Conservation (phyloP, 2,888 invertebrate genomes). For the Eupithecia inturbata region DNA sequence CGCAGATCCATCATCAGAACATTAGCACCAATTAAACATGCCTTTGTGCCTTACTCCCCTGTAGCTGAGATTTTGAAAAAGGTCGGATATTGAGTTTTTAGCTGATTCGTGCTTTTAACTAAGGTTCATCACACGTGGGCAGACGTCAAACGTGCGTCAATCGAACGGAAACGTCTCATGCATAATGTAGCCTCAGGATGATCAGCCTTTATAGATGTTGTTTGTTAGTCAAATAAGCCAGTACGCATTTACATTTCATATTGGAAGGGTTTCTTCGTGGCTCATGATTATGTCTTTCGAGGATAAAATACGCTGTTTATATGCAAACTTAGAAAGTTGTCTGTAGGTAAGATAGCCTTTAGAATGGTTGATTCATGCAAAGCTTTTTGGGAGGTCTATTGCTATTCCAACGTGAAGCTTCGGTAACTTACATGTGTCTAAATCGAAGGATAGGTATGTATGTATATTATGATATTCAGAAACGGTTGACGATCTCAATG, state of each 20-base stretch:
- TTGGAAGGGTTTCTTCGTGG: constrained; percentile 31
- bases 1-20: too few relatives aligned
- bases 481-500: neutral
- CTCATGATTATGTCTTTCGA: constrained; percentile 3
- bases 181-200: constrained; percentile 75
- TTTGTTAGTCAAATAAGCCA: constrained; percentile 82
- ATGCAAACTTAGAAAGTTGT: constrained; percentile 9
- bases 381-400: neutral
- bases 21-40: too few relatives aligned
- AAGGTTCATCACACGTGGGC: constrained; percentile 46
- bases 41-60: neutral
- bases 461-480: neutral
- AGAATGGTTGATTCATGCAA: neutral
- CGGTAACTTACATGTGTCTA: neutral
- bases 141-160: constrained; percentile 50
- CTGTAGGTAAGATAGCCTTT: neutral
- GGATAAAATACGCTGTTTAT: constrained; percentile 15
- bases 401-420: neutral
- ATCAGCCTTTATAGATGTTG: constrained; percentile 67
- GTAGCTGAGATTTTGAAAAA: neutral
- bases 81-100: neutral
- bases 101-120: neutral
- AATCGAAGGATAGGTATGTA: neutral
- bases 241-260: constrained; percentile 68
- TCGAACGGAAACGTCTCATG: constrained; percentile 72